Base-by-base conservation (phyloP, 2,888 invertebrate genomes). In the Cataglyphis altisquamis region DNA sequence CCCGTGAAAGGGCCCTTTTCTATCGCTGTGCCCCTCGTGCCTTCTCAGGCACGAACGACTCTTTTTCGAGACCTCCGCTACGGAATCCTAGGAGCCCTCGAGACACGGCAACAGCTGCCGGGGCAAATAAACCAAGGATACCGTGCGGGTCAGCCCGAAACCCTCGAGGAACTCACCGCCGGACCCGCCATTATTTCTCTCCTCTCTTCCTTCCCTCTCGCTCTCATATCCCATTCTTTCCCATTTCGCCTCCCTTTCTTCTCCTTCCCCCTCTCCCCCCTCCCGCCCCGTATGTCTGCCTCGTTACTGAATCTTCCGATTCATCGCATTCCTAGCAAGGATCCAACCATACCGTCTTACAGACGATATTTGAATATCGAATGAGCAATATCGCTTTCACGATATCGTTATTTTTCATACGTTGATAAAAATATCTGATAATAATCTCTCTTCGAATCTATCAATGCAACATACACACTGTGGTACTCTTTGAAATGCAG, bases 81-180 rank as follows among this genome's bases (percentile, higher is more conserved):
- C 77, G 82, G 0, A 55, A 86, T 87, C 90, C 86, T 75, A 68
- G 48, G 80, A 83, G 63, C 85, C 88, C 86, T 85, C 75, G 82
- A 86, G 84, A 45, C 84, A 72, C 83, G 82, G 90, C 87, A 90
- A 91, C 93, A 93, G 92, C 93, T 93, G 93, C 92, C 82, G 78
- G 88, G 89, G 92, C 91, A 92, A 93, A 93, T 93, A 92, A 92
- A 92, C 91, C 87, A 84, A 86, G 87, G 89, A 88, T 90, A 89
- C 88, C 82, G 82, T 21, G 6, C 0, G 77, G 78, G 57, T 82
- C 78, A 82, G 18, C 75, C 70, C 70, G 39, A 60, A 70, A 77
- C 68, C 85, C 84, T 85, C 83, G 62, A 82, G 73, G 88, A 88
- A 82, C 84, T 88, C 78, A 67, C 68, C 66, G 78, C 48, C 55